phyloP scores from a whole-genome alignment of 1,140 invertebrate genomes.

The Papilio machaon region DNA sequence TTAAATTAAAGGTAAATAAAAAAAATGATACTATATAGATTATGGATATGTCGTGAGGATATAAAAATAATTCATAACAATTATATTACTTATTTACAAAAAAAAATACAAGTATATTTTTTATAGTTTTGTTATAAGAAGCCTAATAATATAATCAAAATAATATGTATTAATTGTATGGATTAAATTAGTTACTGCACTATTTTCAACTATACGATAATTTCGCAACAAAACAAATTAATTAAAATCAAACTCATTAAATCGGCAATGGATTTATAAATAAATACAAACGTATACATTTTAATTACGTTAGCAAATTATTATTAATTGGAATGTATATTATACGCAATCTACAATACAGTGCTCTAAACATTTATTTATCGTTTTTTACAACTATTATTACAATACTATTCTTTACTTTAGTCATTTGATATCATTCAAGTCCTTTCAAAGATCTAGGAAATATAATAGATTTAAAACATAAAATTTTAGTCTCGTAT shows the following conservation, averaged over 20 bases:
- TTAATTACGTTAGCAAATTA: slow-evolving; percentile 6
- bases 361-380: slow-evolving; percentile 14
- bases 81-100: neutral
- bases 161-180: neutral
- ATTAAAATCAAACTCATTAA: neutral
- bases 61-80: neutral
- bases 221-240: neutral
- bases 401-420: neutral
- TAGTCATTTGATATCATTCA: neutral
- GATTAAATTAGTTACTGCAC: neutral
- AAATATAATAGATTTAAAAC: neutral
- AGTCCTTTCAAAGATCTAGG: slow-evolving; percentile 3
- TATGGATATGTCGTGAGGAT: neutral
- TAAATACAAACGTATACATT: neutral
- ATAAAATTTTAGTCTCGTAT: slow-evolving; percentile 5
- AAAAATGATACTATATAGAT: slow-evolving; percentile 23
- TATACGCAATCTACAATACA: neutral
- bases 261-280: neutral
- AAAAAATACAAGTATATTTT: no score
- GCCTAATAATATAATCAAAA: neutral
- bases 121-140: neutral
- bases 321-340: slow-evolving; percentile 4
- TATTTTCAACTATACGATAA: neutral
- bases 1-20: slow-evolving; percentile 57
- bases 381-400: neutral